These are phyloP conservation scores for Caenorhabditis sp. DNA, from an alignment of 2,888 invertebrate genomes.

Conservation along the genomic window DNA sequence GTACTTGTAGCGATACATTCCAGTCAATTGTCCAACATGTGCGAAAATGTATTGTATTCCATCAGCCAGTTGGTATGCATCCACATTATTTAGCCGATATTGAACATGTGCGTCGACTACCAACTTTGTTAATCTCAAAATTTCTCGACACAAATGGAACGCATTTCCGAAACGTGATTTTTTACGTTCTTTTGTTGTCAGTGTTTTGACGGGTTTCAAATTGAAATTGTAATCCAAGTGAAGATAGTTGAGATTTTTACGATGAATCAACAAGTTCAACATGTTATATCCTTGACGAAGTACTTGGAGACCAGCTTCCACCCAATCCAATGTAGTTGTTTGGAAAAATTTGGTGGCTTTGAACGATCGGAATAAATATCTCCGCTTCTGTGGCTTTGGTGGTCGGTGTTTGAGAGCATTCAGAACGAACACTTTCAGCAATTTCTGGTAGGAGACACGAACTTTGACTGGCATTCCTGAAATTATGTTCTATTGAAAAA, in stretches of 20 bases:
- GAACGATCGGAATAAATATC: conserved; percentile 97
- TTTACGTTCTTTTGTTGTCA: conserved; percentile 98
- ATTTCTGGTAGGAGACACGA: conserved; percentile 96
- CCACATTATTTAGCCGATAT: conserved; percentile 94
- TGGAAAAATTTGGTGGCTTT: conserved; percentile 99
- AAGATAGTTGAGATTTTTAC: conserved; percentile 98
- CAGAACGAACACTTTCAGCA: conserved; percentile 95
- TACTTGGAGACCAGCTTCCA: conserved; percentile 92
- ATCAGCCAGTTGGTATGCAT: conserved; percentile 95
- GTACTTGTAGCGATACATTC: conserved; percentile 86
- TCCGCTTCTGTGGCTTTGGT: conserved; percentile 97
- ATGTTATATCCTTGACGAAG: conserved; percentile 99
- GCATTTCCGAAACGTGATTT: conserved; percentile 85
- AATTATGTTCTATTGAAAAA: too few species aligned
- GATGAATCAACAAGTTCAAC: conserved; percentile 96
- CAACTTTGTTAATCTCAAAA: conserved; percentile 94
- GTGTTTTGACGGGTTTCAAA: conserved; percentile 96
- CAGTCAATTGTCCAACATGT: conserved; percentile 97
- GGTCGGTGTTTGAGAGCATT: conserved; percentile 96
- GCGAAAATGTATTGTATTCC: conserved; percentile 99
- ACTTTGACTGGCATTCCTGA: conserved; percentile 87
- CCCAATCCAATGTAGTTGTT: conserved; percentile 98
- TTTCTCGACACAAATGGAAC: conserved; percentile 98
- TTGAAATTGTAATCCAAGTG: conserved; percentile 99
- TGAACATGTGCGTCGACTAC: conserved; percentile 99